Evolutionary conservation across 1,140 invertebrate species (phyloP).

Genomic region (Pogonus chalceus): DNA sequence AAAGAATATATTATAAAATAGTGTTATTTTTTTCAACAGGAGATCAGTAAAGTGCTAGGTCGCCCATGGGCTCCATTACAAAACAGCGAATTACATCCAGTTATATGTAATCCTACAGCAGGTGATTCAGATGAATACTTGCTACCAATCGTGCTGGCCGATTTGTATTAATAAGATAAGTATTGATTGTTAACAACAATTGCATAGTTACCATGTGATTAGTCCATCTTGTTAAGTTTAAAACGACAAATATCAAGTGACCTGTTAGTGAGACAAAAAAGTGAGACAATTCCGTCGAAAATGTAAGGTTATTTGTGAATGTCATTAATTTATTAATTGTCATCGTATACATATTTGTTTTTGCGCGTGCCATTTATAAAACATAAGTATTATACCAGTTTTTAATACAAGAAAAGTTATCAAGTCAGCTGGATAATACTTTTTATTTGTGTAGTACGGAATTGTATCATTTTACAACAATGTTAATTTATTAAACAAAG

Average conservation of each 20-base stretch:
- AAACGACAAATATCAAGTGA: neutral
- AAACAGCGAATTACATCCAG: slow-evolving; percentile 34
- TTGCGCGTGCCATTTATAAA: neutral
- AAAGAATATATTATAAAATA: too few relatives aligned
- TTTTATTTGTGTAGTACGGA: neutral
- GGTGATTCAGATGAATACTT: slow-evolving; percentile 37
- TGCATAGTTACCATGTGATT: slow-evolving; percentile 9
- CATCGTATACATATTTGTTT: neutral
- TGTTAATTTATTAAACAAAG: neutral
- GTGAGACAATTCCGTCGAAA: neutral
- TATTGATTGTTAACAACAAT: slow-evolving; percentile 11
- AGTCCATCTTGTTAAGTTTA: slow-evolving; percentile 1
- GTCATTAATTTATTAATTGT: neutral
- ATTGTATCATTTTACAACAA: slow-evolving; percentile 2
- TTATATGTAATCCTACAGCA: slow-evolving; percentile 28
- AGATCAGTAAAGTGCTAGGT: slow-evolving; percentile 35
- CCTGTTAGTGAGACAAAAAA: slow-evolving; percentile 3
- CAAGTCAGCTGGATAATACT: neutral
- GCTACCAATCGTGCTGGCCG: slow-evolving; percentile 32
- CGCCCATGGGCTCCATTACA: slow-evolving; percentile 35
- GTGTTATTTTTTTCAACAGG: too few relatives aligned
- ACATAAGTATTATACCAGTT: neutral
- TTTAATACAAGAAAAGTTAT: neutral
- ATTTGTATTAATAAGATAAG: slow-evolving; percentile 31
- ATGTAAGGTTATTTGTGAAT: neutral